These are phyloP conservation scores for Diorhabda carinulata DNA, from an alignment of 1,140 invertebrate species.

Conservation along the genomic window DNA sequence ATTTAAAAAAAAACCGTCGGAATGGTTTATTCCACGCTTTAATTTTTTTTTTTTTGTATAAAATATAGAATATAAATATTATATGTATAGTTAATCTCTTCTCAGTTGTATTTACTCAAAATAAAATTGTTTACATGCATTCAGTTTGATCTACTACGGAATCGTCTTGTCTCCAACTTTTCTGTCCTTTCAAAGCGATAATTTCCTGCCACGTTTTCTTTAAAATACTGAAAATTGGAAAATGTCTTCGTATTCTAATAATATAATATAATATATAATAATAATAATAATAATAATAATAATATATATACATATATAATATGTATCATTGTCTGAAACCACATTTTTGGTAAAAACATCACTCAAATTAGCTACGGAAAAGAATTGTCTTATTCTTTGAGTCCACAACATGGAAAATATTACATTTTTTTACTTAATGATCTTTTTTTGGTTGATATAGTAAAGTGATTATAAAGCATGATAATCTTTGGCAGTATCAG, in stretches of 20 bases:
- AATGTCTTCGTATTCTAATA: background rate
- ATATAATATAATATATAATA: background rate
- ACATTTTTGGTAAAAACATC: conserved; percentile 5
- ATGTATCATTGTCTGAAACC: too few species aligned
- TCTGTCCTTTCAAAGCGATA: conserved; percentile 50
- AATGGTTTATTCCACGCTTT: conserved; percentile 29
- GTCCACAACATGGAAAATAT: too few species aligned
- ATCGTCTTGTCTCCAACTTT: conserved; percentile 50
- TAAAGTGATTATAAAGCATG: too few species aligned
- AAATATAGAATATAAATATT: conserved; percentile 23
- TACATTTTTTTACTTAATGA: too few species aligned
- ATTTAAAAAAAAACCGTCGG: conserved; percentile 8
- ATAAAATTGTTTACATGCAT: conserved; percentile 34
- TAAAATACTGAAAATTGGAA: background rate
- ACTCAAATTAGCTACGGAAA: background rate
- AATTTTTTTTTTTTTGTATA: conserved; percentile 22
- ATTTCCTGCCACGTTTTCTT: conserved; percentile 52
- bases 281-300: background rate
- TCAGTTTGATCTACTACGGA: conserved; percentile 36
- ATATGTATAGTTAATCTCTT: conserved; percentile 28
- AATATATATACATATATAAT: background rate
- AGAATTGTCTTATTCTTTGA: too few species aligned
- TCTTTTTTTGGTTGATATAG: too few species aligned
- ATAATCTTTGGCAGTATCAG: too few species aligned
- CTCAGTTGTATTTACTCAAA: conserved; percentile 32